A percentile compares a stretch with the other conserved stretches of the same genome.
Evolutionary conservation across 2,797 vertebrate genomes (phyloP).

Genomic region (Australoheros facetus): DNA sequence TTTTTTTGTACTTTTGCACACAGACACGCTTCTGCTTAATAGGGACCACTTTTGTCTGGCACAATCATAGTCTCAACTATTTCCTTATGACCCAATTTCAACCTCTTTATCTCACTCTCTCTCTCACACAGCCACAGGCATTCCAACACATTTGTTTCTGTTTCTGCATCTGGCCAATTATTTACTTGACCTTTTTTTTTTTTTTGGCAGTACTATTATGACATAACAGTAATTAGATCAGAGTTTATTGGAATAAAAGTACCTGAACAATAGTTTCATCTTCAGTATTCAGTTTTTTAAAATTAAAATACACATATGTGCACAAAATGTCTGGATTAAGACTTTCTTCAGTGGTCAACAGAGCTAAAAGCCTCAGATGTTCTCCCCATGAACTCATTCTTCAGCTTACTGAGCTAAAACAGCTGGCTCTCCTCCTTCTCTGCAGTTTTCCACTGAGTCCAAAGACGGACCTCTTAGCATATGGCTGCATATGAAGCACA

Average conservation of each 20-base stretch:
- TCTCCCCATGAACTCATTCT: conserved; percentile 70
- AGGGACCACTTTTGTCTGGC: conserved; percentile 38
- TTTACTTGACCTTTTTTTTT: conserved; percentile 22
- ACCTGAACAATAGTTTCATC: conserved; percentile 33
- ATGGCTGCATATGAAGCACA: conserved; percentile 30
- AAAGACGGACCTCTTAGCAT: conserved; percentile 45
- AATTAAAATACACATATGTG: conserved; percentile 35
- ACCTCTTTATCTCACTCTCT: background rate
- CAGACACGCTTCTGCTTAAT: conserved; percentile 42
- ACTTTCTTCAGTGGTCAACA: conserved; percentile 52
- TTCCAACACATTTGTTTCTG: conserved; percentile 49
- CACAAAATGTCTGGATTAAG: conserved; percentile 50
- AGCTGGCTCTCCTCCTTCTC: conserved; percentile 62
- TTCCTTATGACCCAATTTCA: conserved; percentile 7
- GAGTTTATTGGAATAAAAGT: conserved; percentile 45
- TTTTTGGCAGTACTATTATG: background rate
- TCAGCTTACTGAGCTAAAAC: conserved; percentile 69
- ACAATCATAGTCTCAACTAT: conserved; percentile 38
- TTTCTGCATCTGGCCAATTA: conserved; percentile 41
- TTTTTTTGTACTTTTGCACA: conserved; percentile 19
- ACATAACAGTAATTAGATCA: conserved; percentile 48
- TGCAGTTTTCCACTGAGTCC: conserved; percentile 48
- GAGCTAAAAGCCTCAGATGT: conserved; percentile 66
- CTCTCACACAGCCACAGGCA: conserved; percentile 12
- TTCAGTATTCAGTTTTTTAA: conserved; percentile 3